Evolutionary conservation across 2,888 invertebrate genomes (phyloP).

Genomic region (Luperina testacea): DNA sequence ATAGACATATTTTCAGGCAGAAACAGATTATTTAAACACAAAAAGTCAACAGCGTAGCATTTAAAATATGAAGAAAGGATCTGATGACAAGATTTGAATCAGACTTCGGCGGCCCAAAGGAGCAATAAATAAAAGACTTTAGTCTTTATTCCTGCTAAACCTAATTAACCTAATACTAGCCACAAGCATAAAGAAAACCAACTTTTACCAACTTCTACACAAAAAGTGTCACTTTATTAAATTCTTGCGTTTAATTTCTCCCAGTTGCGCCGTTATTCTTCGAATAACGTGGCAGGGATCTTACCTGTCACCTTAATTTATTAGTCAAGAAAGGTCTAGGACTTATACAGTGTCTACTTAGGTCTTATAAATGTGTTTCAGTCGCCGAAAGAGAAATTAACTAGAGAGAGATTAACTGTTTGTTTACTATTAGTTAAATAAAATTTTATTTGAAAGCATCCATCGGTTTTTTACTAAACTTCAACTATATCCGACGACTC

Average conservation of each 20-base stretch:
- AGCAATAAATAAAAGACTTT: not conserved
- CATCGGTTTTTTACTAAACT: too few relatives aligned
- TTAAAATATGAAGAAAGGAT: too few relatives aligned
- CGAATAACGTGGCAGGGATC: constrained; percentile 25
- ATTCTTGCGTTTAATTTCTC: constrained; percentile 45
- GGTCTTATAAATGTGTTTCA: constrained; percentile 24
- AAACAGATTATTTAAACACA: not conserved
- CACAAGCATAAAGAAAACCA: constrained; percentile 7
- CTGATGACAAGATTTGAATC: not conserved
- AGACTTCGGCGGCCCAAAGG: not conserved
- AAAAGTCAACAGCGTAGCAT: not conserved
- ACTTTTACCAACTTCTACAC: not conserved
- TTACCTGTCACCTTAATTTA: constrained; percentile 46
- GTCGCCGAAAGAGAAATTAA: too few relatives aligned
- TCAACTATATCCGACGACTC: too few relatives aligned
- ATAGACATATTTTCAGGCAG: not conserved
- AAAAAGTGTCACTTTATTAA: constrained; percentile 28
- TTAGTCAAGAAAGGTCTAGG: constrained; percentile 23
- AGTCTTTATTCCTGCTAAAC: not conserved
- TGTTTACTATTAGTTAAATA: too few relatives aligned
- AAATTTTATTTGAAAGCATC: too few relatives aligned
- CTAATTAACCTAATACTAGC: not conserved
- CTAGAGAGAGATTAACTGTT: too few relatives aligned
- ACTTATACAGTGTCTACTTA: constrained; percentile 5
- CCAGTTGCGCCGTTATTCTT: constrained; percentile 34